Percentiles rank a stretch among this genome's conserved stretches.
phyloP scores from a whole-genome alignment of 2,113 vertebrate genomes.

The Thymallus thymallus region DNA sequence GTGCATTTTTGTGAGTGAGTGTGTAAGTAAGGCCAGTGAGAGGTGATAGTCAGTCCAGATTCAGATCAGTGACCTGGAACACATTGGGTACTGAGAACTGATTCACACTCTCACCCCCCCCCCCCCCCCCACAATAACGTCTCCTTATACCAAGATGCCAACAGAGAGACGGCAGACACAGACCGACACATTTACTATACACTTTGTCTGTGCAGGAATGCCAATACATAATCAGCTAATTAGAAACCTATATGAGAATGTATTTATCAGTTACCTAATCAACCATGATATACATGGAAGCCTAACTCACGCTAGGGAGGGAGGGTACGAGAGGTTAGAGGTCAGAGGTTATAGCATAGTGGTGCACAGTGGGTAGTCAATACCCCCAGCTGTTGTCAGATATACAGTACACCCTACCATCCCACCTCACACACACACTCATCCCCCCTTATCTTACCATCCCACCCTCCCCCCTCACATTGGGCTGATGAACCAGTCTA shows the following conservation, averaged over 20 bases:
- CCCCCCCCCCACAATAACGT: not conserved
- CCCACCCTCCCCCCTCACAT: too few species aligned
- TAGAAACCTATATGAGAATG: not conserved
- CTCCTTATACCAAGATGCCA: not conserved
- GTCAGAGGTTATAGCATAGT: not conserved
- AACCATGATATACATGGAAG: not conserved
- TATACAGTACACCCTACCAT: not conserved
- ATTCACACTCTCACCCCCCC: not conserved
- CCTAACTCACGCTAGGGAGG: not conserved
- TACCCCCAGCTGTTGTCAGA: not conserved
- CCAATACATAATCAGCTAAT: not conserved
- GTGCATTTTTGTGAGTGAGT: slow-evolving; percentile 1
- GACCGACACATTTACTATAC: not conserved
- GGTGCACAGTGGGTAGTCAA: not conserved
- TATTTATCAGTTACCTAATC: not conserved
- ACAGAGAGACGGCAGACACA: not conserved
- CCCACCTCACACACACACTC: not conserved
- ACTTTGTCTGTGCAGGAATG: not conserved
- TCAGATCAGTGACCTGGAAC: slow-evolving; percentile 59
- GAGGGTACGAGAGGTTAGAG: not conserved
- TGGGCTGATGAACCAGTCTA: not conserved
- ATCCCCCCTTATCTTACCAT: not conserved
- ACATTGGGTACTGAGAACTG: slow-evolving; percentile 46
- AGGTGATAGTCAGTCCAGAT: slow-evolving; percentile 35
- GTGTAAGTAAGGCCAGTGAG: slow-evolving; percentile 17